A percentile compares a stretch with the other conserved stretches of the same genome.
phyloP scores from a whole-genome alignment of 2,797 vertebrate species.

The Cyprinodon diabolis region DNA sequence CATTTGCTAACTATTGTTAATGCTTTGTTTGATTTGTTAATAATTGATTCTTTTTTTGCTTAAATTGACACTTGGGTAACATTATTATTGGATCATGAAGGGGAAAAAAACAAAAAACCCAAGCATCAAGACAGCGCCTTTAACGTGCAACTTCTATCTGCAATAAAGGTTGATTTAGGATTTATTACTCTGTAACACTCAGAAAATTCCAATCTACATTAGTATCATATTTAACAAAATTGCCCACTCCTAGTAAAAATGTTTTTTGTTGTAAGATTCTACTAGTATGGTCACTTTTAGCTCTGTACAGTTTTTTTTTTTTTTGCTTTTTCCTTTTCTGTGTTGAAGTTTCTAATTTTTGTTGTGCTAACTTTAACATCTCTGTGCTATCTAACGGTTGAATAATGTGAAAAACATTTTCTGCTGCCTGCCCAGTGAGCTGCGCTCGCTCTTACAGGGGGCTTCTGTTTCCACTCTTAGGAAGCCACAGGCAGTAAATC shows the following conservation, averaged over 20 bases:
- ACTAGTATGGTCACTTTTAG: neutral
- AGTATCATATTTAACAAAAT: neutral
- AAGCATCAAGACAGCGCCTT: too few species aligned
- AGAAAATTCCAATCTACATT: neutral
- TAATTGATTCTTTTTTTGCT: too few species aligned
- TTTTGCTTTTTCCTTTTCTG: conserved; percentile 46
- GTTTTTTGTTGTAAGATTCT: neutral
- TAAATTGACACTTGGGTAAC: too few species aligned
- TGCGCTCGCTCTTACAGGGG: conserved; percentile 52
- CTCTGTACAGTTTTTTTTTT: conserved; percentile 4
- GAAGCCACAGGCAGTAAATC: conserved; percentile 76
- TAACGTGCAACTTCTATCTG: too few species aligned
- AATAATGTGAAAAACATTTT: conserved; percentile 60
- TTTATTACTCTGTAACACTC: neutral
- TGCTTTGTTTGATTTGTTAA: too few species aligned
- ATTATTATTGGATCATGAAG: too few species aligned
- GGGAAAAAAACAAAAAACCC: too few species aligned
- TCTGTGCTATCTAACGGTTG: conserved; percentile 40
- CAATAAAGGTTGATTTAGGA: too few species aligned
- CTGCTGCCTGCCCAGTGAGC: conserved; percentile 58
- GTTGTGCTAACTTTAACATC: conserved; percentile 5
- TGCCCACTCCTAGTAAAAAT: neutral
- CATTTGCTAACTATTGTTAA: too few species aligned
- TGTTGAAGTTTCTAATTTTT: conserved; percentile 30
- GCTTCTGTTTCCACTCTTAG: conserved; percentile 74